These are phyloP conservation scores for Denticeps clupeoides DNA, from an alignment of 2,797 vertebrate genomes.

Conservation along the genomic window DNA sequence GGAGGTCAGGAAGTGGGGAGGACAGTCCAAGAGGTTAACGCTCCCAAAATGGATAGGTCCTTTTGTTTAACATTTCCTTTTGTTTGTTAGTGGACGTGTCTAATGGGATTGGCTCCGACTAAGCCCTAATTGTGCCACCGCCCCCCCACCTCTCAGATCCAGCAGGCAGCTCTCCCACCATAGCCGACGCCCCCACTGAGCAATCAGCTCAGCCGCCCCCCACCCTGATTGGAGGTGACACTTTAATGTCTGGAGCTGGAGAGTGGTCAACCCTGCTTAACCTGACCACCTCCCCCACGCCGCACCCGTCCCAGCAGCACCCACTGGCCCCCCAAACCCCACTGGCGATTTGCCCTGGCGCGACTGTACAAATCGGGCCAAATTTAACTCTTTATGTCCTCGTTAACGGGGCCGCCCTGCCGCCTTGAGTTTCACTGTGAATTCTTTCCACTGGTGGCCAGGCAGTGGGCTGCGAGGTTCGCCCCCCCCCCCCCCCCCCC, in stretches of 20 bases:
- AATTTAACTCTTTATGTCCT: conserved; percentile 75
- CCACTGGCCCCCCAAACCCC: conserved; percentile 40
- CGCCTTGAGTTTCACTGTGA: conserved; percentile 51
- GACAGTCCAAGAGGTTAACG: conserved; percentile 60
- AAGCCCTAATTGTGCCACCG: conserved; percentile 59
- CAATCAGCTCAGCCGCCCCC: conserved; percentile 66
- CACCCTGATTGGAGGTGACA: conserved; percentile 70
- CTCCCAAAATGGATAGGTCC: conserved; percentile 64
- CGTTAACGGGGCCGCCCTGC: conserved; percentile 51
- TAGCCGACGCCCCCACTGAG: conserved; percentile 53
- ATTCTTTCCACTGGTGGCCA: conserved; percentile 41
- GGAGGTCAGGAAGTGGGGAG: conserved; percentile 32
- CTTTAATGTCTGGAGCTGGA: conserved; percentile 73
- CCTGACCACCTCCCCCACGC: conserved; percentile 49
- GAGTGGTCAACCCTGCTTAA: conserved; percentile 68
- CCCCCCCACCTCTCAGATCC: conserved; percentile 57
- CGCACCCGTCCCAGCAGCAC: conserved; percentile 17
- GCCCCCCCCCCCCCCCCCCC: background rate
- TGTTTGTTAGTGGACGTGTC: conserved; percentile 74
- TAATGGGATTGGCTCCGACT: conserved; percentile 74
- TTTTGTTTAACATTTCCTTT: conserved; percentile 75
- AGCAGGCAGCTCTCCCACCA: conserved; percentile 50
- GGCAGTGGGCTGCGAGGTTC: conserved; percentile 18
- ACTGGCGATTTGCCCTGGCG: conserved; percentile 63
- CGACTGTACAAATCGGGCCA: conserved; percentile 69